These are phyloP conservation scores for Ennomos quercinarius DNA, from an alignment of 2,888 invertebrate genomes.

Conservation along the genomic window DNA sequence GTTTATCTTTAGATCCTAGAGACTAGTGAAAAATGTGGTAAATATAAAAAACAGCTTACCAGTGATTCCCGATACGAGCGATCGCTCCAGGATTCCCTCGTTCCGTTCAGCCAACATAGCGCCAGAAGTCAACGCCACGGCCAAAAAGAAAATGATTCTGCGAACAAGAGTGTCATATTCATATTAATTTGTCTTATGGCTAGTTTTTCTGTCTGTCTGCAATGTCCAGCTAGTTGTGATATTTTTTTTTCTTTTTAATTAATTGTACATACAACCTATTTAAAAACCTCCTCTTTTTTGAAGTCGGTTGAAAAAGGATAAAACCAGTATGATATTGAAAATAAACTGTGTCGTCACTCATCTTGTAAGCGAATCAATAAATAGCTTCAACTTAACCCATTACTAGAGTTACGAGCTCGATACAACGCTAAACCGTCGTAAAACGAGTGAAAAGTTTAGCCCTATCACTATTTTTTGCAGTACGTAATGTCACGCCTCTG, in stretches of 20 bases:
- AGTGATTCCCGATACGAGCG: slow-evolving; percentile 93
- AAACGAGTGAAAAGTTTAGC: slow-evolving; percentile 23
- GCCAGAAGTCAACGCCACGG: slow-evolving; percentile 96
- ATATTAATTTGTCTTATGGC: background rate
- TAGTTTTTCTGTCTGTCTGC: too few relatives aligned
- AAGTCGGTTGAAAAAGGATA: too few relatives aligned
- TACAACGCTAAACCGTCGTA: slow-evolving; percentile 20
- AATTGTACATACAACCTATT: too few relatives aligned
- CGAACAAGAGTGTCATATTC: slow-evolving; percentile 7
- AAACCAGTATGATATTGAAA: too few relatives aligned
- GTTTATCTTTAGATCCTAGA: too few relatives aligned
- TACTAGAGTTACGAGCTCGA: slow-evolving; percentile 19
- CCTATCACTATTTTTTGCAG: background rate
- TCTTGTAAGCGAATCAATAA: background rate
- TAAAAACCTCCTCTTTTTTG: too few relatives aligned
- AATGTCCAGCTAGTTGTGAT: too few relatives aligned
- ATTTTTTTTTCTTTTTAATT: too few relatives aligned
- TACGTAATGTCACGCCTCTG: slow-evolving; percentile 4
- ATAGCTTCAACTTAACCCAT: slow-evolving; percentile 14
- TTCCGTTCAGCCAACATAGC: slow-evolving; percentile 95
- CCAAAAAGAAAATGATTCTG: slow-evolving; percentile 97
- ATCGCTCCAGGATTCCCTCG: slow-evolving; percentile 95
- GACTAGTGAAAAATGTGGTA: too few relatives aligned
- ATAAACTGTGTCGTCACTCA: background rate
- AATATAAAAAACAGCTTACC: slow-evolving; percentile 54